Conservation (phyloP, 2,888 invertebrate species). For the Tetropium fuscum region DNA sequence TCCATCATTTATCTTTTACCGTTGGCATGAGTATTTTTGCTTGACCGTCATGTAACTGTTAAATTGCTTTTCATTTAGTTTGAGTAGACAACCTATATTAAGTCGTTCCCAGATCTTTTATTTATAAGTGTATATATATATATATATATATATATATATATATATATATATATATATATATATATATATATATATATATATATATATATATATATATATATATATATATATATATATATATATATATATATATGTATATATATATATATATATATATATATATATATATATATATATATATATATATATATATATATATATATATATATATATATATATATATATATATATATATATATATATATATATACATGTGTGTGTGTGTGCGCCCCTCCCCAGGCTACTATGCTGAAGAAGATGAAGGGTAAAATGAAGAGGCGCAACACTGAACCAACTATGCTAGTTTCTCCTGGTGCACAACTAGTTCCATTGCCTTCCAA, state of each 20-base stretch:
- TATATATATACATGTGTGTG: slow-evolving; percentile 27
- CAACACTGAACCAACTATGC: slow-evolving; percentile 89
- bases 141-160: too few relatives aligned
- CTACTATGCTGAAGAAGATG: slow-evolving; percentile 99
- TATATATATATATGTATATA: too few relatives aligned
- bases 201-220: too few relatives aligned
- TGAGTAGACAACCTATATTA: slow-evolving; percentile 37
- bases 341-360: too few relatives aligned
- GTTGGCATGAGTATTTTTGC: slow-evolving; percentile 48
- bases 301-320: too few relatives aligned
- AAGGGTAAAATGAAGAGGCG: slow-evolving; percentile 96
- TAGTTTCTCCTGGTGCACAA: slow-evolving; percentile 68
- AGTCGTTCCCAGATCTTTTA: slow-evolving; percentile 18
- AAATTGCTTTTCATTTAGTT: slow-evolving; percentile 42
- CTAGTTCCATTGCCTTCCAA: slow-evolving; percentile 66
- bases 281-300: too few relatives aligned
- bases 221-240: too few relatives aligned
- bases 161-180: too few relatives aligned
- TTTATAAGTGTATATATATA: slow-evolving; percentile 29
- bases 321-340: too few relatives aligned
- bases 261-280: too few relatives aligned
- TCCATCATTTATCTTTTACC: slow-evolving; percentile 40
- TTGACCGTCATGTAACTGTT: slow-evolving; percentile 42
- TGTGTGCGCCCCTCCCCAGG: slow-evolving; percentile 76
- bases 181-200: too few relatives aligned